Evolutionary conservation across 2,888 invertebrate species (phyloP).

Genomic region (Dione juno): DNA sequence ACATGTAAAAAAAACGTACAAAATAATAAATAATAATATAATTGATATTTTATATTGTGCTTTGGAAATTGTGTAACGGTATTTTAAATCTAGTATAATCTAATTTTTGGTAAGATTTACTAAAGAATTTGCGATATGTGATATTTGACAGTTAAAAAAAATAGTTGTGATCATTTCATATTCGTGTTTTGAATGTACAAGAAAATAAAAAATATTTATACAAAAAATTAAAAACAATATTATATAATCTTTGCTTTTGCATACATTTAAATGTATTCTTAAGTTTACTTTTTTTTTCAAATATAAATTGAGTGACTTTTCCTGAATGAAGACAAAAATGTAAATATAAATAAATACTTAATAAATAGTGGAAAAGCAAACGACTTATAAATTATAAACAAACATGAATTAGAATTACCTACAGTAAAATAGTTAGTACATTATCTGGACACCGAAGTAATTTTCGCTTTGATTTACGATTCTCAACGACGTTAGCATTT

Average conservation of each 20-base stretch:
- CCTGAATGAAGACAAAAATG: too few relatives aligned
- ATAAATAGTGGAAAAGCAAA: too few relatives aligned
- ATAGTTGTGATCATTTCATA: neutral
- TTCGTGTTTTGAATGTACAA: neutral
- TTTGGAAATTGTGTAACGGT: conserved; percentile 11
- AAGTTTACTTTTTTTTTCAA: too few relatives aligned
- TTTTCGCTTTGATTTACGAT: neutral
- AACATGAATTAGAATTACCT: too few relatives aligned
- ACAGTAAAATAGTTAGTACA: neutral
- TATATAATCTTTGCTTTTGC: too few relatives aligned
- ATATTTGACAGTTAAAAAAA: too few relatives aligned
- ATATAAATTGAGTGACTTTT: too few relatives aligned
- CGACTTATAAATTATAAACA: too few relatives aligned
- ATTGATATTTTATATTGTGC: conserved; percentile 16
- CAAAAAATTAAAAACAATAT: too few relatives aligned
- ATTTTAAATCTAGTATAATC: conserved; percentile 24
- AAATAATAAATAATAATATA: conserved; percentile 7
- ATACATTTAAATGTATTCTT: too few relatives aligned
- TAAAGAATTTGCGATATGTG: neutral
- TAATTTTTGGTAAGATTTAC: conserved; percentile 31
- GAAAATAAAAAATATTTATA: neutral
- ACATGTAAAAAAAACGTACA: conserved; percentile 8
- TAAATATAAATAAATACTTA: too few relatives aligned
- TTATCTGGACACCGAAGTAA: neutral
- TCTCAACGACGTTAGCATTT: neutral